These are phyloP conservation scores for Gymnodraco acuticeps DNA, from an alignment of 2,797 vertebrate genomes.

Conservation along the genomic window DNA sequence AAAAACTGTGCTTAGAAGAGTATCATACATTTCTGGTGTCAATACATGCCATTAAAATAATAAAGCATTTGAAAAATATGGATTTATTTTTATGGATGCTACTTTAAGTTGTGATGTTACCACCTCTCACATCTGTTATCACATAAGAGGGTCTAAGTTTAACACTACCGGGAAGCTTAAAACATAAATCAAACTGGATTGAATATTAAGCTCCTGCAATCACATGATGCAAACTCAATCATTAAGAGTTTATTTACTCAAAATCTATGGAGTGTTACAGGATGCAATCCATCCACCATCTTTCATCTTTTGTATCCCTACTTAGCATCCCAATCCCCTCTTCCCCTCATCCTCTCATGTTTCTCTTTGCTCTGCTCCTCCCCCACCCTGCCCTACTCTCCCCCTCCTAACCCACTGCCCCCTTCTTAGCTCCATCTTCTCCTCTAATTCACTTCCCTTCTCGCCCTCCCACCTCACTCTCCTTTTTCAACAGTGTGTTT, in stretches of 20 bases:
- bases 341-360: constrained; percentile 39
- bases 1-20: not conserved
- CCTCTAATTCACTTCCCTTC: constrained; percentile 10
- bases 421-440: constrained; percentile 17
- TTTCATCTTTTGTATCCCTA: constrained; percentile 50
- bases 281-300: constrained; percentile 55
- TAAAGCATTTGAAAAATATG: not conserved
- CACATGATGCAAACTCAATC: constrained; percentile 40
- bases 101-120: not conserved
- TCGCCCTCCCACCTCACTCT: not conserved
- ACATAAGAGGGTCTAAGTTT: constrained; percentile 7
- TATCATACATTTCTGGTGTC: not conserved
- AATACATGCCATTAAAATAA: not conserved
- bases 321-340: constrained; percentile 58
- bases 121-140: not conserved
- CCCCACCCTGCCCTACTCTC: constrained; percentile 19
- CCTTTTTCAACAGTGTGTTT: constrained; percentile 20
- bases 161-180: constrained; percentile 14
- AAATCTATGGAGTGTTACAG: constrained; percentile 41
- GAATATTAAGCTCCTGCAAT: constrained; percentile 40
- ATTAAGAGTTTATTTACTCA: constrained; percentile 56
- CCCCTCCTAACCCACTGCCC: constrained; percentile 26
- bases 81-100: not conserved
- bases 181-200: constrained; percentile 32
- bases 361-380: constrained; percentile 33